phyloP scores from a whole-genome alignment of 2,888 invertebrate species.

The Epicampocera succincta region DNA sequence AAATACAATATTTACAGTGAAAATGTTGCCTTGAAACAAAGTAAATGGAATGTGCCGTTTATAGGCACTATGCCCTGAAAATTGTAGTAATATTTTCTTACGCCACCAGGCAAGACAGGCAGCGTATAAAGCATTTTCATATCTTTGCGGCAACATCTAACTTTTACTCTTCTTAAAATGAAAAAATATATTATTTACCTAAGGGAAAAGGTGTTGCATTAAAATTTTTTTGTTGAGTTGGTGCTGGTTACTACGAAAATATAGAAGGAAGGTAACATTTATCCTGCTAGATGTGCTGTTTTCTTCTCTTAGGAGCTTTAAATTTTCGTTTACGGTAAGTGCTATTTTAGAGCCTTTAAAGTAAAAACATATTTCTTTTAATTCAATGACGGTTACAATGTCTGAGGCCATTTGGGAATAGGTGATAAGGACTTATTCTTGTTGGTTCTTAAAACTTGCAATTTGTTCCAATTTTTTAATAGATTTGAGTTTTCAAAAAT shows the following conservation, averaged over 20 bases:
- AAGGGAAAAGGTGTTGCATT: constrained; percentile 15
- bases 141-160: constrained; percentile 15
- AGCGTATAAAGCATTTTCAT: constrained; percentile 17
- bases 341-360: background rate
- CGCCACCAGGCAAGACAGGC: constrained; percentile 30
- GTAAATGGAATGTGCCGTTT: background rate
- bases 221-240: constrained; percentile 9
- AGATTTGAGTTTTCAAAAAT: background rate
- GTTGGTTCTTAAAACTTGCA: too few relatives aligned
- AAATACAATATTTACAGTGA: background rate
- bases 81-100: background rate
- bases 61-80: constrained; percentile 2
- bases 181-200: background rate
- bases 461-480: too few relatives aligned
- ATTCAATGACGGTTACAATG: background rate
- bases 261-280: background rate
- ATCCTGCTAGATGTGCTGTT: background rate
- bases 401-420: too few relatives aligned
- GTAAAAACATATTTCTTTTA: background rate
- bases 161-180: background rate
- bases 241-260: background rate
- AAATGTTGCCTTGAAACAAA: constrained; percentile 19
- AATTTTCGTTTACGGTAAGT: constrained; percentile 48
- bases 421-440: too few relatives aligned
- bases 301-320: constrained; percentile 51